Evolutionary conservation across 2,113 vertebrate species (phyloP).

Genomic region (Alethe castanea): DNA sequence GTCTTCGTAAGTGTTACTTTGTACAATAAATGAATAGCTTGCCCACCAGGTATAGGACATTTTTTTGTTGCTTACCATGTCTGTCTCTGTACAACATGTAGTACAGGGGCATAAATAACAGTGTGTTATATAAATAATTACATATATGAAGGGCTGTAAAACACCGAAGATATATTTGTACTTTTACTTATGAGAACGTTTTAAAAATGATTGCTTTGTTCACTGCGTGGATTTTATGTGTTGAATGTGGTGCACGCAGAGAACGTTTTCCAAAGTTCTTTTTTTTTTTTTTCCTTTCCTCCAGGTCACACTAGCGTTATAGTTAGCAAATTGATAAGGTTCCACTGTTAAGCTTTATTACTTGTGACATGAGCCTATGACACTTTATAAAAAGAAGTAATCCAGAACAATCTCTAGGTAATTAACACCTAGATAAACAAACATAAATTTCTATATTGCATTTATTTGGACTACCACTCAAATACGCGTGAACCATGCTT

Average conservation of each 20-base stretch:
- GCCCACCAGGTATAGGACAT: constrained; percentile 62
- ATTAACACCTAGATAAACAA: constrained; percentile 99
- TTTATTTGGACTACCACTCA: constrained; percentile 99
- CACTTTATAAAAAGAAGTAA: constrained; percentile 92
- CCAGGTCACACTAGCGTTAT: constrained; percentile 71
- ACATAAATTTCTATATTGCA: constrained; percentile 99
- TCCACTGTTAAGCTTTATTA: constrained; percentile 92
- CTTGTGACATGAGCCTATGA: constrained; percentile 85
- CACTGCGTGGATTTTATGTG: constrained; percentile 31
- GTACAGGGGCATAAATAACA: constrained; percentile 64
- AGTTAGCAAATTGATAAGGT: constrained; percentile 83
- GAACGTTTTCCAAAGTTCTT: constrained; percentile 61
- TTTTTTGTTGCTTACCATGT: constrained; percentile 48
- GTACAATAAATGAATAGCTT: background rate
- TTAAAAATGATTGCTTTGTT: constrained; percentile 73
- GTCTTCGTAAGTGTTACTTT: background rate
- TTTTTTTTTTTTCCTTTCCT: background rate
- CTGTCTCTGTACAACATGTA: constrained; percentile 59
- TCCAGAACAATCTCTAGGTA: constrained; percentile 99
- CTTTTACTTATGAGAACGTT: constrained; percentile 72
- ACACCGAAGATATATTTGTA: constrained; percentile 70
- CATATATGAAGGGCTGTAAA: constrained; percentile 72
- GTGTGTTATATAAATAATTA: constrained; percentile 74
- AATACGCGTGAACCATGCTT: constrained; percentile 99
- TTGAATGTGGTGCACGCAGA: constrained; percentile 27